Evolutionary conservation across 2,113 vertebrate genomes (phyloP).

Genomic region (Campylomormyrus tamandua): DNA sequence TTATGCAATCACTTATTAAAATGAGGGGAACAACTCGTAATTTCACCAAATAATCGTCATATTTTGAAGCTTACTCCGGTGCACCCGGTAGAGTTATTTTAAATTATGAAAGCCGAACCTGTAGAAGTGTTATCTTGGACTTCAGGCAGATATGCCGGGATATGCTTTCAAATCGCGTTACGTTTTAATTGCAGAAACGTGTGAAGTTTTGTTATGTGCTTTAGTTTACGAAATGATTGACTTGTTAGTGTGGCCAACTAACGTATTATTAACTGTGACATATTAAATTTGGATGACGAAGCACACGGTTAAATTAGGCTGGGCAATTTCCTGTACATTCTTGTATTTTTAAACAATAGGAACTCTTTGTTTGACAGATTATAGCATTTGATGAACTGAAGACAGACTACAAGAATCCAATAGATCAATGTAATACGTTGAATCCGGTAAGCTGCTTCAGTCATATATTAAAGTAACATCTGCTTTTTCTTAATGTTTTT

Average conservation of each 20-base stretch:
- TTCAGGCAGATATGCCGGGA: background rate
- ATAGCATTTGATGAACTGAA: conserved; percentile 98
- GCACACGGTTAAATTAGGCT: background rate
- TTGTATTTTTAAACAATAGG: background rate
- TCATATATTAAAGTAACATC: conserved; percentile 39
- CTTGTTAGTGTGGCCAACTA: background rate
- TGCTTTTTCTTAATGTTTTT: conserved; percentile 35
- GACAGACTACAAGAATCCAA: conserved; percentile 99
- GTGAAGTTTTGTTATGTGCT: background rate
- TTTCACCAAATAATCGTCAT: background rate
- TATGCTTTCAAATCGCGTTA: background rate
- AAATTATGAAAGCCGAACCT: background rate
- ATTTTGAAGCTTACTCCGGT: background rate
- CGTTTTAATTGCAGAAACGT: background rate
- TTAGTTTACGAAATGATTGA: background rate
- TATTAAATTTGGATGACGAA: background rate
- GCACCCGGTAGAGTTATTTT: background rate
- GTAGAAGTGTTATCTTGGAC: background rate
- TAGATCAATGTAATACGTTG: conserved; percentile 98
- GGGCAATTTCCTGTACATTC: background rate
- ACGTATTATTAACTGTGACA: background rate
- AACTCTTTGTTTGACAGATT: conserved; percentile 64
- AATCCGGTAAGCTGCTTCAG: conserved; percentile 70
- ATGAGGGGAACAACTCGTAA: background rate
- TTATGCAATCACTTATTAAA: background rate